A percentile compares a stretch with the other conserved stretches of the same genome.
Evolutionary conservation across 2,888 invertebrate genomes (phyloP).

Genomic region (Leptopilina syphax): DNA sequence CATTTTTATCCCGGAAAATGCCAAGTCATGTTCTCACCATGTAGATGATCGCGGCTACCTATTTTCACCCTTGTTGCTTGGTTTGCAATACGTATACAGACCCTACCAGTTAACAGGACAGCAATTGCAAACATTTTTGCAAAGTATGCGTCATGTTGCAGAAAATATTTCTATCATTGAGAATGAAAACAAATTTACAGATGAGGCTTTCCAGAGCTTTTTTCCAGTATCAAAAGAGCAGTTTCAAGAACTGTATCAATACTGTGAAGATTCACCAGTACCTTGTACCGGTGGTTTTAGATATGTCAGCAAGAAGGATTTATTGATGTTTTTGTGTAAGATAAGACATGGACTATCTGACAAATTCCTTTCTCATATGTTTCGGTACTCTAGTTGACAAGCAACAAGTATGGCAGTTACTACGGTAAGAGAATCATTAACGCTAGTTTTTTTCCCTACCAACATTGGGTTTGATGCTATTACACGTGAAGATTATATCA

Average conservation of each 20-base stretch:
- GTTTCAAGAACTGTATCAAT: slow-evolving; percentile 47
- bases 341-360: slow-evolving; percentile 41
- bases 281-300: slow-evolving; percentile 8
- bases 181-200: slow-evolving; percentile 47
- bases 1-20: slow-evolving; percentile 45
- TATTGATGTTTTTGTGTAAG: slow-evolving; percentile 43
- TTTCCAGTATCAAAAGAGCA: slow-evolving; percentile 50
- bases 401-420: slow-evolving; percentile 37
- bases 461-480: slow-evolving; percentile 39
- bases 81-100: slow-evolving; percentile 44
- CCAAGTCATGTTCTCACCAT: slow-evolving; percentile 45
- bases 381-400: slow-evolving; percentile 33
- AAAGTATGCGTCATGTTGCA: slow-evolving; percentile 44
- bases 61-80: slow-evolving; percentile 32
- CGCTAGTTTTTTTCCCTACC: slow-evolving; percentile 24
- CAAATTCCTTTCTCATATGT: slow-evolving; percentile 32
- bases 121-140: slow-evolving; percentile 46
- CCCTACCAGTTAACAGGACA: slow-evolving; percentile 37
- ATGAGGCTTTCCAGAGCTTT: slow-evolving; percentile 43
- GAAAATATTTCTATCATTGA: slow-evolving; percentile 26
- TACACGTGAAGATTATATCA: slow-evolving; percentile 5
- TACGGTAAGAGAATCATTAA: slow-evolving; percentile 22
- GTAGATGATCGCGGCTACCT: slow-evolving; percentile 44
- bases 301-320: slow-evolving; percentile 39
- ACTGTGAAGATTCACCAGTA: slow-evolving; percentile 29